A percentile compares a stretch with the other conserved stretches of the same genome.
These are phyloP conservation scores for Lissonota sp. DNA, from an alignment of 2,888 invertebrate genomes.

Conservation along the genomic window DNA sequence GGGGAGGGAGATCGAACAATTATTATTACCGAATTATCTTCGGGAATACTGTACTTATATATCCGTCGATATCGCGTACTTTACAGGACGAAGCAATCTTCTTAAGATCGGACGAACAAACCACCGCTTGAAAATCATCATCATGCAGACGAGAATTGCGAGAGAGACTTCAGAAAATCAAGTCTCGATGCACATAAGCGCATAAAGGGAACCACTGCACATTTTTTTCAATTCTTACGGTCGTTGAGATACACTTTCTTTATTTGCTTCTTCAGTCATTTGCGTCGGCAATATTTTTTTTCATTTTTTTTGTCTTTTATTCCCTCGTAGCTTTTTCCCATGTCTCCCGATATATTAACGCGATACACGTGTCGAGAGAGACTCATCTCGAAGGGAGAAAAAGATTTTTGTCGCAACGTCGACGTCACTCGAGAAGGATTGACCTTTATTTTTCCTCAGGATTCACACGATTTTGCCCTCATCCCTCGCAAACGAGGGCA, in stretches of 20 bases:
- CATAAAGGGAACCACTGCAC: neutral
- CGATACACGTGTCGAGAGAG: no score
- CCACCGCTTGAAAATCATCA: neutral
- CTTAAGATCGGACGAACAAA: slow-evolving; percentile 8
- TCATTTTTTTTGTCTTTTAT: slow-evolving; percentile 37
- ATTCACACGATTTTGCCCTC: slow-evolving; percentile 71
- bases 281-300: slow-evolving; percentile 3
- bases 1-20: slow-evolving; percentile 57
- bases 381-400: slow-evolving; percentile 32
- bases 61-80: slow-evolving; percentile 13
- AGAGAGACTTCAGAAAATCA: slow-evolving; percentile 41
- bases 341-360: slow-evolving; percentile 9
- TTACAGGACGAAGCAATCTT: slow-evolving; percentile 23
- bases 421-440: slow-evolving; percentile 65
- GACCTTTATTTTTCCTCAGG: slow-evolving; percentile 68
- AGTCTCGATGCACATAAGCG: slow-evolving; percentile 18
- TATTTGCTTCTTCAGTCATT: slow-evolving; percentile 39
- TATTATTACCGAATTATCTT: slow-evolving; percentile 67
- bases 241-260: slow-evolving; percentile 29
- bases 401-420: slow-evolving; percentile 41
- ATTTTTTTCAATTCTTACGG: slow-evolving; percentile 31
- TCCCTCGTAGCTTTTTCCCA: slow-evolving; percentile 49
- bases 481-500: slow-evolving; percentile 50
- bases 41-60: slow-evolving; percentile 41
- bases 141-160: neutral